Percentiles rank a stretch among this genome's conserved stretches.
Conservation (phyloP, 2,113 vertebrate species). For the Gyps fulvus region DNA sequence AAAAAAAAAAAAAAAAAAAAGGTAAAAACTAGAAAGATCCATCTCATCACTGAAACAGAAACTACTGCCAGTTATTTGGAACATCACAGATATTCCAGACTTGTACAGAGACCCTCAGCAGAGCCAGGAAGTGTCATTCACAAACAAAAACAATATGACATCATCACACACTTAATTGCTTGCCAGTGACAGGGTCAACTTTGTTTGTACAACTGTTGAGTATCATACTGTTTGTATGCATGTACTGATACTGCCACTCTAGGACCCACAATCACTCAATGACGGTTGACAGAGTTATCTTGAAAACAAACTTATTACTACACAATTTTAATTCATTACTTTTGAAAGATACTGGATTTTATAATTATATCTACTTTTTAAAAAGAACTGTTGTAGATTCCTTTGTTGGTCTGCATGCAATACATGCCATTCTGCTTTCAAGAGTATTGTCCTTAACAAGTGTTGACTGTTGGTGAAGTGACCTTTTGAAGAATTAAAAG, state of each 20-base stretch:
- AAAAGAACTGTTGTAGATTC: not conserved
- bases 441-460: not conserved
- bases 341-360: not conserved
- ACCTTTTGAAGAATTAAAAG: not conserved
- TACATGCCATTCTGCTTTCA: not conserved
- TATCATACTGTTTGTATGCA: not conserved
- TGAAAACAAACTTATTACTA: not conserved
- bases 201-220: not conserved
- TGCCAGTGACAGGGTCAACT: not conserved
- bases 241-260: not conserved
- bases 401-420: not conserved
- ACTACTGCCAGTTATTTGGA: not conserved
- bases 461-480: not conserved
- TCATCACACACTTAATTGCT: not conserved
- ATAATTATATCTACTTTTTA: not conserved
- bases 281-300: not conserved
- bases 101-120: not conserved
- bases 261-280: not conserved
- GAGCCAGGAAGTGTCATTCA: not conserved
- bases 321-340: not conserved
- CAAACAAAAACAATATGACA: not conserved
- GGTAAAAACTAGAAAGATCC: not conserved
- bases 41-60: not conserved
- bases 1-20: not conserved
- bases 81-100: not conserved